Conservation (phyloP, 2,797 vertebrate genomes). For the Brachymystax lenok region DNA sequence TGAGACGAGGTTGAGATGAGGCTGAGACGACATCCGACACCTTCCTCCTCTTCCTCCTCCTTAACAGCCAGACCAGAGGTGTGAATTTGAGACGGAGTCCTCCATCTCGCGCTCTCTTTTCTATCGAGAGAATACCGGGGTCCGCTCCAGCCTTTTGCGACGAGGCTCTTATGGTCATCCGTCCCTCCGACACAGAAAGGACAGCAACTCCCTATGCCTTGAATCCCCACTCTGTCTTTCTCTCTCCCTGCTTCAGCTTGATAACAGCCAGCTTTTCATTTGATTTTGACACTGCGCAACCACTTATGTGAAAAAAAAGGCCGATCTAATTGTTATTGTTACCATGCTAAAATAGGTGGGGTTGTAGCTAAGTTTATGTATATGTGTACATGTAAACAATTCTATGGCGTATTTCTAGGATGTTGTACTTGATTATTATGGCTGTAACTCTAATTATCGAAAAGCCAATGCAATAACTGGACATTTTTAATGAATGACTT, state of each 20-base stretch:
- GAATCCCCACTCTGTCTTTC: not conserved
- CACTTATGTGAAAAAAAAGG: constrained; percentile 37
- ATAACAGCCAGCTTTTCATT: constrained; percentile 51
- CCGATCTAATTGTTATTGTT: constrained; percentile 46
- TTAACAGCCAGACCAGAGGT: constrained; percentile 55
- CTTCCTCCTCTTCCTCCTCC: constrained; percentile 52
- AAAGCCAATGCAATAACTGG: constrained; percentile 73
- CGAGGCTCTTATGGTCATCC: constrained; percentile 27
- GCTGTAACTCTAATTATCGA: constrained; percentile 43
- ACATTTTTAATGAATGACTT: constrained; percentile 68
- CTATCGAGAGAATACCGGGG: constrained; percentile 44
- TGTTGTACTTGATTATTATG: constrained; percentile 49
- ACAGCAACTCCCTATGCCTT: constrained; percentile 22
- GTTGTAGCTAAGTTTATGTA: constrained; percentile 45
- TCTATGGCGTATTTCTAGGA: constrained; percentile 43
- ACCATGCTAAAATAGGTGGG: constrained; percentile 18
- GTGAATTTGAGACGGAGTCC: constrained; percentile 58
- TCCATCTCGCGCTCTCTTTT: constrained; percentile 41
- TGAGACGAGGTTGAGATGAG: constrained; percentile 74
- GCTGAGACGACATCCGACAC: constrained; percentile 18
- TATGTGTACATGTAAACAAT: constrained; percentile 41
- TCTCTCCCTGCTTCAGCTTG: constrained; percentile 40
- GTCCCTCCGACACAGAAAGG: constrained; percentile 29
- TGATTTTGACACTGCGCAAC: constrained; percentile 44
- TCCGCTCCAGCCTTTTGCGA: constrained; percentile 34